Base-by-base conservation (phyloP, 2,113 vertebrate genomes). In the Lasiurus borealis region DNA sequence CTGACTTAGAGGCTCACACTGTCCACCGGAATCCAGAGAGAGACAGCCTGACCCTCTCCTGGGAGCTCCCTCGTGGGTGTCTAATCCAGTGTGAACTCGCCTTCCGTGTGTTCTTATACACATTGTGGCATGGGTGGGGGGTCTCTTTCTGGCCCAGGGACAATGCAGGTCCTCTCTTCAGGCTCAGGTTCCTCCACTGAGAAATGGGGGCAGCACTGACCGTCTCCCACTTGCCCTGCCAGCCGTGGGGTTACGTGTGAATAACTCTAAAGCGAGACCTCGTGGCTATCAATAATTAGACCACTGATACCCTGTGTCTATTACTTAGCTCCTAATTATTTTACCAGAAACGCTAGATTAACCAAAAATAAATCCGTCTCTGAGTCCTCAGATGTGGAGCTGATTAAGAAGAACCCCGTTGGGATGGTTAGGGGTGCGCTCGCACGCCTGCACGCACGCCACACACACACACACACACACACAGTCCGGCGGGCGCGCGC, bases 251-350 rank as follows among this genome's bases (percentile, higher is more conserved):
- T 76, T 78, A 73, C 73, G 25, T 68, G 48, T 68, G 62, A 90
- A 44, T 62, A 57, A 44, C 27, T 94, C 72, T 52, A 64, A 81
- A 96, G 76, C 34, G 59, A 96, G 88, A 90, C 36, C 69, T 85
- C 75, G 15, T 48, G 73, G 72, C 82, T 93, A 80, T 88, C 87
- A 40, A 76, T 96, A 92, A 94, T 95, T 90, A 86, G 31, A 78
- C 83, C 50, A n/a, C 54, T 40, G 89, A 78, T 83, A 93, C 86
- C 90, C 69, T 48, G 73, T 71, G 76, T 88, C 94, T 95, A 21
- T 91, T 95, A 91, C 91, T 97, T 96, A 93, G 95, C 95, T 96
- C 94, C 89, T 96, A 95, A 96, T 95, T 96, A 96, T 96, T 97
- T 97, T 96, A 95, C 84, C 93, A 96, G 94, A 94, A 97, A 95